Percentiles rank a stretch among this genome's conserved stretches.
phyloP scores from a whole-genome alignment of 2,888 invertebrate genomes.

The Phyllotreta cruciferae region DNA sequence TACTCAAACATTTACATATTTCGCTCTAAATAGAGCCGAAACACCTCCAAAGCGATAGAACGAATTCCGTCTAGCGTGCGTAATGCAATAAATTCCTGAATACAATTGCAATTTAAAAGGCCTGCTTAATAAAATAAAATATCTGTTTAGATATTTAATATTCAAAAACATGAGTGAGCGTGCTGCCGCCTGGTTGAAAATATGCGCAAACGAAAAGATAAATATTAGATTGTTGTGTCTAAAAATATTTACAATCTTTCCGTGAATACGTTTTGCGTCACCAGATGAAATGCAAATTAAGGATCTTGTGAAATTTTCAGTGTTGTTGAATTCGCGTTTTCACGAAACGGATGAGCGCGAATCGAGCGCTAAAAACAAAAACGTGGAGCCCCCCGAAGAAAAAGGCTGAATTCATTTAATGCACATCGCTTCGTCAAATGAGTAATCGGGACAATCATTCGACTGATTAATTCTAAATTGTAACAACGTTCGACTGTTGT shows the following conservation, averaged over 20 bases:
- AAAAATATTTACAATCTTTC: slow-evolving; percentile 58
- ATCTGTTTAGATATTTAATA: slow-evolving; percentile 41
- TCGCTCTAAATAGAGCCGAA: not conserved
- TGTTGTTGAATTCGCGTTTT: slow-evolving; percentile 24
- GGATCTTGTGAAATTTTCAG: slow-evolving; percentile 36
- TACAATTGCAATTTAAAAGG: not conserved
- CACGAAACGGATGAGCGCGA: slow-evolving; percentile 8
- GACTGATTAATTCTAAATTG: no score
- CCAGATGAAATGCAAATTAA: slow-evolving; percentile 47
- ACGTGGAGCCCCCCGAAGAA: no score
- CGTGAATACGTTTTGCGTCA: slow-evolving; percentile 54
- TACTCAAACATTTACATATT: slow-evolving; percentile 13
- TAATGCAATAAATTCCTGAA: not conserved
- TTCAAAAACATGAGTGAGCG: slow-evolving; percentile 55
- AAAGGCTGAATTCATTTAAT: no score
- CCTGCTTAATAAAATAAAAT: slow-evolving; percentile 8
- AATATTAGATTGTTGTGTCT: slow-evolving; percentile 58
- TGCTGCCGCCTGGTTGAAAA: slow-evolving; percentile 69
- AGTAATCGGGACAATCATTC: no score
- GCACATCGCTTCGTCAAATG: no score
- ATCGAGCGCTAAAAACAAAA: no score
- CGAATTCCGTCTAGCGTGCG: no score
- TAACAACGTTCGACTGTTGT: no score
- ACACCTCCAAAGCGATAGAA: no score
- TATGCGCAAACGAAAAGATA: slow-evolving; percentile 60